Evolutionary conservation across 2,113 vertebrate genomes (phyloP), one percentile per base, ranked within the genome.

Genomic region (Cairina moschata): DNA sequence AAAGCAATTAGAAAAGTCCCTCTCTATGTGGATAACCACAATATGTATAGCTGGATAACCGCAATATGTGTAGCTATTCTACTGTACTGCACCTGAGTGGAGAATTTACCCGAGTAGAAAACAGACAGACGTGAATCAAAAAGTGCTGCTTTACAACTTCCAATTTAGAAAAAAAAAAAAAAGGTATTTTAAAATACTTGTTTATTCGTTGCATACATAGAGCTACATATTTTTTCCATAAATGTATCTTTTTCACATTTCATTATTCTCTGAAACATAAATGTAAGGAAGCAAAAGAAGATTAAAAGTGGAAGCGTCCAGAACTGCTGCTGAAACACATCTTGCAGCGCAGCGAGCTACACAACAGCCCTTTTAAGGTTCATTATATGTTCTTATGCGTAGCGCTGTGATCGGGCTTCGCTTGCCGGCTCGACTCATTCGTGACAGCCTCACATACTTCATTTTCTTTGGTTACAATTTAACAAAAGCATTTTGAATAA

Each of bases 381-480:
- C 71, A 3, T 32, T 9, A 44, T 75, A 66, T 14, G 74, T 21
- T 44, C 26, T 4, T 6, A 0, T 1, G 14, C 6, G 5, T 8
- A 40, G 55, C 84, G 3, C 60, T 5, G 20, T 5, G 31, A 2
- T 1, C 1, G 18, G 29, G 77, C 32, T 76, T 28, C 4, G 1
- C 5, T 4, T 52, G 48, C 40, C 20, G 12, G n/a, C 67, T 5
- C 3, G 1, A 6, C 55, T 69, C 66, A 8, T 5, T 80, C 52
- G 0, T 0, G 9, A 59, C 6, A 8, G 13, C 16, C 38, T 44
- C 40, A 32, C 34, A 3, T 1, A 4, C 23, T 59, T 34, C 12
- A 5, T 48, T n/a, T 65, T 17, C 38, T 13, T 36, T 26, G 83
- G 3, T 13, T 31, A 4, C 52, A 8, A 16, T 54, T 55, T n/a